Evolutionary conservation across 1,140 invertebrate species (phyloP).

Genomic region (Neotoxoptera formosana): DNA sequence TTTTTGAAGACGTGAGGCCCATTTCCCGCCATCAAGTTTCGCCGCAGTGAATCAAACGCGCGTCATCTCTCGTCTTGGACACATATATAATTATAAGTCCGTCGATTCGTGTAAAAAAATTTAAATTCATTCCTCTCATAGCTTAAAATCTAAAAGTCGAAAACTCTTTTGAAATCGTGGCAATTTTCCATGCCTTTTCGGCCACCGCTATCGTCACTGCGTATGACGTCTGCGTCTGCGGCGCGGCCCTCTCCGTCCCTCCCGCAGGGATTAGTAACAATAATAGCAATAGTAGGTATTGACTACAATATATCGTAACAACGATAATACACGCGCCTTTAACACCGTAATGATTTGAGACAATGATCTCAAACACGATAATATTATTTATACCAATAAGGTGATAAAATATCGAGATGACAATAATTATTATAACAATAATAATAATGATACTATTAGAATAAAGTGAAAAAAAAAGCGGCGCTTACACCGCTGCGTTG

Average conservation of each 20-base stretch:
- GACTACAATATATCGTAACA: no score
- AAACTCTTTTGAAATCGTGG: constrained; percentile 1
- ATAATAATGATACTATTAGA: background rate
- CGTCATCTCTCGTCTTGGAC: no score
- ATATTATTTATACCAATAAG: background rate
- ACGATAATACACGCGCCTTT: no score
- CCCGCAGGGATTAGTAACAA: background rate
- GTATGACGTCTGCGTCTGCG: background rate
- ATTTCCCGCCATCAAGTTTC: background rate
- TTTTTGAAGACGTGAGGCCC: background rate
- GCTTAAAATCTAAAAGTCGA: background rate
- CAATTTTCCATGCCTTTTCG: background rate
- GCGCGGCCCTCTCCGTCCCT: background rate
- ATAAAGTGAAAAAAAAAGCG: background rate
- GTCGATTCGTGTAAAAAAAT: background rate
- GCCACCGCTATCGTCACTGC: background rate
- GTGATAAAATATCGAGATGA: background rate
- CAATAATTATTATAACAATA: background rate
- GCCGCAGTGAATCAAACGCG: background rate
- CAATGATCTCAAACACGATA: background rate
- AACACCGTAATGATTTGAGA: no score
- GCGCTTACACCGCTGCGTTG: background rate
- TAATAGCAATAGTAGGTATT: background rate
- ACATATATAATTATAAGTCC: no score
- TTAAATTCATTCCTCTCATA: background rate